Evolutionary conservation across 2,888 invertebrate genomes (phyloP), one percentile per base, ranked within the genome.

Genomic region (Eumacrocentrus americanus): DNA sequence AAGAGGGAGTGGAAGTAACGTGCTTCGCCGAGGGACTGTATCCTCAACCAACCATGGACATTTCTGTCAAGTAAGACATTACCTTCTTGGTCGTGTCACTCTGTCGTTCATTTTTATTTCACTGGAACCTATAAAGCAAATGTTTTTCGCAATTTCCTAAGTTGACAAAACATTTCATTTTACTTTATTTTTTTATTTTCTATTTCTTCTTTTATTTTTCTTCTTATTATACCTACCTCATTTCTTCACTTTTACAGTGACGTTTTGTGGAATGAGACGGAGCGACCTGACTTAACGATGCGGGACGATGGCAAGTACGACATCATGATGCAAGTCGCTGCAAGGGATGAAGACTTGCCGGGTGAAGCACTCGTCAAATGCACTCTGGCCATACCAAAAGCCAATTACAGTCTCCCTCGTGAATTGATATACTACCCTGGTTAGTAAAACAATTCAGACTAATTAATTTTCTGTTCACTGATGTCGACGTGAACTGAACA

Each of bases 21-120:
- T 79, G 79, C 61, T 62, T 66, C 47, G 79, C 79, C 40, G 67
- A 73, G 60, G 79, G 78, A 59, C 69, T 79, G 20, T 78, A 73
- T 63, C 80, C 80, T 18, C 69, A 74, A 58, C 80, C 80, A n/a
- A 75, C 74, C 46, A 69, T 80, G 58, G 72, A 80, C 59, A 76
- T 80, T 66, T 73, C 70, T 42, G 69, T 80, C 67, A 75, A 76
- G 80, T 80, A 71, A 78, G 79, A 77, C 64, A 56, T 61, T 59
- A 37, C 29, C 29, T 6, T 29, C 5, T 29, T 29, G 9, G 29
- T 29, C 5, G 29, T 9, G 9, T 29, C 9, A 29, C 4, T 6
- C 9, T 9, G 9, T 29, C 9, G 4, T 29, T 29, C 9, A 29
- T 29, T 29, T 4, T 29, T 29, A 29, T 29, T 29, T 9, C 48